phyloP scores from a whole-genome alignment of 2,113 vertebrate genomes.

The Centrocercus urophasianus region DNA sequence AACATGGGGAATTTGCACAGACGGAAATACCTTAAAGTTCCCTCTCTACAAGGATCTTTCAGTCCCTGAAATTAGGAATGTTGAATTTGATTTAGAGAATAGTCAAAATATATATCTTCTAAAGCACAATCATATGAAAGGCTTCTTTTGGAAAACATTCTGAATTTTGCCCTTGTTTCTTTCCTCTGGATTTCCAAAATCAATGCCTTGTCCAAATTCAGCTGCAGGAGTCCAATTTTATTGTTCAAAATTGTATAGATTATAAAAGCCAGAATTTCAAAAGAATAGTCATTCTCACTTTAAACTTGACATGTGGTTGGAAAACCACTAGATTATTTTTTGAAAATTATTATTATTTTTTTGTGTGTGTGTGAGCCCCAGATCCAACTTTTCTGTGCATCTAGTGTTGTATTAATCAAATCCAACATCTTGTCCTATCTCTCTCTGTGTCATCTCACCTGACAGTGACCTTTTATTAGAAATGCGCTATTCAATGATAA shows the following conservation, averaged over 20 bases:
- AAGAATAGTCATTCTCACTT: background rate
- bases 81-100: background rate
- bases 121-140: background rate
- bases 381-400: background rate
- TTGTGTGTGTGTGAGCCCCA: accelerated
- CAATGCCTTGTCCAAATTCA: background rate
- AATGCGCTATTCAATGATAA: background rate
- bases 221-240: background rate
- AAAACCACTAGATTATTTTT: background rate
- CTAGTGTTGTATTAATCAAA: background rate
- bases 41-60: background rate
- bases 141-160: accelerated
- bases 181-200: background rate
- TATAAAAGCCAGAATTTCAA: background rate
- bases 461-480: conserved; percentile 30
- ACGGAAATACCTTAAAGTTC: accelerated
- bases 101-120: background rate
- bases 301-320: background rate
- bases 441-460: background rate
- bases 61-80: background rate
- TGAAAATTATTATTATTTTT: background rate
- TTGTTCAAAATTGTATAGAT: background rate
- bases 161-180: background rate
- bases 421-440: background rate
- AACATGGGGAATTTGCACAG: background rate